Evolutionary conservation across 2,888 invertebrate species (phyloP), one percentile per base, ranked within the genome.

Genomic region (Netelia fuscicornis): DNA sequence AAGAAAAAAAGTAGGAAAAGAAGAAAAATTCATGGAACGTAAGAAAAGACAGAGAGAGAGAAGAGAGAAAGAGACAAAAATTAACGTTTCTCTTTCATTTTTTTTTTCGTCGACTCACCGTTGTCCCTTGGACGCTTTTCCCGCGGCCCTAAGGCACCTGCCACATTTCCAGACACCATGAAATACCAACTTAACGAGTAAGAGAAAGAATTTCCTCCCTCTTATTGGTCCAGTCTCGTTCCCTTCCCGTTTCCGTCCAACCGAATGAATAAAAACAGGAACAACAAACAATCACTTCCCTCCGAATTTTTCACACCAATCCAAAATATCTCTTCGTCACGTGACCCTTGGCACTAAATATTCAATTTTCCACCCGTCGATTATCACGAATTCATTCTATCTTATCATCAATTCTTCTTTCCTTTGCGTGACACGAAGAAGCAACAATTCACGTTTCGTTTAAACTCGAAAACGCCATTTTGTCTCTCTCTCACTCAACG

Each of bases 31-130:
- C n/a, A 54, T 13, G 20, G 9, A 48, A 48, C 10, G 13, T 48
- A 48, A 58, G 30, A 60, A 70, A 71, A 17, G 71, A 77, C 13
- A 9, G 37, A 1, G 3, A 52, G 3, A 52, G 17, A 52, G 17
- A 62, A 10, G 8, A 13, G 6, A 17, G 17, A 52, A 20, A 30
- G 23, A 37, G 42, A 52, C 64, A 11, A 78, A 83, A 72, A 72
- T 74, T 30, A 72, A 78, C 20, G 48, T 56, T 72, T 67, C 25
- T 56, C 37, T 71, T 75, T 75, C 17, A 60, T 48, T 76, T 70
- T 84, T 77, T 78, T 17, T 17, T 17, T 17, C 76, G 81, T 82
- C 75, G 78, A 85, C 85, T 85, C 79, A 85, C 85, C 85, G 82
- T 82, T 83, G 44, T 44, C 56, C 56, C 78, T 52, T 17, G 65